A percentile compares a stretch with the other conserved stretches of the same genome.
These are phyloP conservation scores for Gallinago nigripennis DNA, from an alignment of 2,797 vertebrate species.

Conservation along the genomic window DNA sequence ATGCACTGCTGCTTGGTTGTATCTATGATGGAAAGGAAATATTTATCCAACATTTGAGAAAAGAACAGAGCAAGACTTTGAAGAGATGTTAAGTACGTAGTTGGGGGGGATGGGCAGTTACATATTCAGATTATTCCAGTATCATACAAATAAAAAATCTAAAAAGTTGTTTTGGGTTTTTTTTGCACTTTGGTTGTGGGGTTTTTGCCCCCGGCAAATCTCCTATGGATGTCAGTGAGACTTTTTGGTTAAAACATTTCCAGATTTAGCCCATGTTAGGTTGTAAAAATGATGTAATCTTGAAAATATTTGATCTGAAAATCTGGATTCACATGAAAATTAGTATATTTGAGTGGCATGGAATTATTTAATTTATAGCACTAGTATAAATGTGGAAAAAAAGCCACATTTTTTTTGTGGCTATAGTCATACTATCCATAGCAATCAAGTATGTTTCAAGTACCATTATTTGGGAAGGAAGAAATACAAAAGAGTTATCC, in stretches of 20 bases:
- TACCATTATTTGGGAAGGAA: background rate
- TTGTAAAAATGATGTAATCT: background rate
- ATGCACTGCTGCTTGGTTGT: background rate
- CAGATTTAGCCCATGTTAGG: background rate
- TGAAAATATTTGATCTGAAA: background rate
- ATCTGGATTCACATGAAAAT: background rate
- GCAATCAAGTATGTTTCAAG: background rate
- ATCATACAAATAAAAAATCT: background rate
- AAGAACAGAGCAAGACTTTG: background rate
- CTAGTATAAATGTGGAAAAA: background rate
- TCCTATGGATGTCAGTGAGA: background rate
- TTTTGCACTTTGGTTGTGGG: background rate
- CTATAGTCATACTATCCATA: background rate
- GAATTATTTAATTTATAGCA: background rate
- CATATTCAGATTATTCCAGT: background rate
- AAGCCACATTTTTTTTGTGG: background rate
- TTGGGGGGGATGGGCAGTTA: background rate
- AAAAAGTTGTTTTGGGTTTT: background rate
- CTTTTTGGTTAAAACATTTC: background rate
- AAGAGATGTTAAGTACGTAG: background rate
- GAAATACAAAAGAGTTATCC: background rate
- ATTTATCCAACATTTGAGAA: background rate
- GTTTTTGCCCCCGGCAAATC: accelerated
- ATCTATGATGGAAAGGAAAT: background rate
- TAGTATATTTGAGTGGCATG: background rate